Evolutionary conservation across 2,797 vertebrate species (phyloP), one percentile per base, ranked within the genome.

Genomic region (Myotis pilosus): DNA sequence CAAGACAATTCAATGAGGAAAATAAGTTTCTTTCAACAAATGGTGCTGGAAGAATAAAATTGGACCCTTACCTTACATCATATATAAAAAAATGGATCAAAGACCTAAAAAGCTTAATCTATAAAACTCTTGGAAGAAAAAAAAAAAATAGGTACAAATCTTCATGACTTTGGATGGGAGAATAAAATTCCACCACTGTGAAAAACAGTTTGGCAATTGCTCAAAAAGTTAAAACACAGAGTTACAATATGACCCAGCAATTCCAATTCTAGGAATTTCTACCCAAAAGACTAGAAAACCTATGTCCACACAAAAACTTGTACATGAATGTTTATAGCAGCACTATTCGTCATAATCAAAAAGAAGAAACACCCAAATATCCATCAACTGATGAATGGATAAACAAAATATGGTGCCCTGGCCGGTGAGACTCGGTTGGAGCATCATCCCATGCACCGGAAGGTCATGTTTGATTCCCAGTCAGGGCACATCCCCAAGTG

Each of bases 11-110:
- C 16, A 83, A 9, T 36, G 25, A 19, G 19, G 11, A 22, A 66
- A 88, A 95, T 12, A 82, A 68, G 28, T 51, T 87, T 82, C 78
- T 95, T 68, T 60, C 78, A 92, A 90, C 47, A 95, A 49, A 88
- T 38, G n/a, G 17, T 81, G 2, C 44, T 69, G 20, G 15, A 23
- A 87, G 25, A 90, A 78, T 20, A 2, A 88, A 15, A 19, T 2
- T 92, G 57, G 28, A 51, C 20, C 28, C 38, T 25, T 89, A 82
- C 22, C 25, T 62, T 51, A 33, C 6, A 23, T 16, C 10, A 76
- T 1, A 76, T 28, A 30, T 2, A 89, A 94, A 92, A 92, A 80
- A 95, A 80, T 23, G 62, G 15, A 85, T 76, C 25, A 76, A 90
- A 91, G 53, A 90, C 15, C 30, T 71, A 75, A 85, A 68, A 5